phyloP scores from a whole-genome alignment of 2,113 vertebrate genomes.

The Aptenodytes forsteri region DNA sequence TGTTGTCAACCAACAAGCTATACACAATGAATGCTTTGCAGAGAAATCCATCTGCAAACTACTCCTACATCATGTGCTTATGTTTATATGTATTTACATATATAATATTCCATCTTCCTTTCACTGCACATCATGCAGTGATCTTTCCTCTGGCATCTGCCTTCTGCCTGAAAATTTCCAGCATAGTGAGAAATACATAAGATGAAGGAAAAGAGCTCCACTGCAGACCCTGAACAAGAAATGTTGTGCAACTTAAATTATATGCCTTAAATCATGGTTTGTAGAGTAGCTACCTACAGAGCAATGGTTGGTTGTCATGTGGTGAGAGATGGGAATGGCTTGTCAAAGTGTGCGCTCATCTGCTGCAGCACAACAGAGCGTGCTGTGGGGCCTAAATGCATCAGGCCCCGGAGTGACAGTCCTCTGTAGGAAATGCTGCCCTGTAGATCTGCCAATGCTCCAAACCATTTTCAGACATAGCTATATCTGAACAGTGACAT shows the following conservation, averaged over 20 bases:
- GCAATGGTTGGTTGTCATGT: background rate
- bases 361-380: background rate
- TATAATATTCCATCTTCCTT: background rate
- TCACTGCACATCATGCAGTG: background rate
- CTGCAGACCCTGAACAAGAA: background rate
- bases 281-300: background rate
- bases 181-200: background rate
- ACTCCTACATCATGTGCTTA: background rate
- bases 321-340: background rate
- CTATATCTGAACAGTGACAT: background rate
- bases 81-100: background rate
- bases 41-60: background rate
- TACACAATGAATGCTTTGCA: background rate
- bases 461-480: background rate
- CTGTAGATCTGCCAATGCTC: background rate
- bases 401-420: too few relatives aligned
- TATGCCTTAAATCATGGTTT: background rate
- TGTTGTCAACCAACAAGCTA: background rate
- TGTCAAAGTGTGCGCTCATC: background rate
- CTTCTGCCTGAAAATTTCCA: background rate
- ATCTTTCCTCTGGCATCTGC: background rate
- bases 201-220: background rate
- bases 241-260: background rate
- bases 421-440: background rate
- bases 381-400: background rate